Base-by-base conservation (phyloP, 2,797 vertebrate species). In the Odontamblyopus lacepedii region DNA sequence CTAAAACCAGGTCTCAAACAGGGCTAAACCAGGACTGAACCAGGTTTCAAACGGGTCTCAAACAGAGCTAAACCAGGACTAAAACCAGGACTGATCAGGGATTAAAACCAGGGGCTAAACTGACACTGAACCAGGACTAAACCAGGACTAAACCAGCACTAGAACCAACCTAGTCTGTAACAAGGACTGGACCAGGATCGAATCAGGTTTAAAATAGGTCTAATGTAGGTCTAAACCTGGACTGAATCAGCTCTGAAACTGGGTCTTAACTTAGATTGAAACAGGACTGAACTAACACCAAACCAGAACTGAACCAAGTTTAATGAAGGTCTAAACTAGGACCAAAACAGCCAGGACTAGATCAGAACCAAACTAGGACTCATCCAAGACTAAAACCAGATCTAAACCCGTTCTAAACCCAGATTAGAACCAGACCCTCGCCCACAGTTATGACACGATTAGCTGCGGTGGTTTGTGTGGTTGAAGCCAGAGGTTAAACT, bases 401-500 rank as follows among this genome's bases (percentile, higher is more conserved):
- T 61, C 16, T 30, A 61, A 32, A 15, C 27, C 1, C 1, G 12
- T 27, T 5, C 59, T 16, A 61, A 30, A 61, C 26, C 26, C 11
- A 15, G 23, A 57, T 23, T 27, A 32, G 15, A 61, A 30, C 26
- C 59, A 29, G 27, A 48, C 44, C 44, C 15, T 13, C 1, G 44
- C 44, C 44, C 44, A 48, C 44, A 48, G 44, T 48, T 4, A 16
- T 48, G 12, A 15, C 11, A 44, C 13, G 41, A 44, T 44, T 44
- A 44, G 13, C 13, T 48, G 44, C 5, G 44, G 44, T 48, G 44
- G 15, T 16, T 48, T 48, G 6, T 48, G 44, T 5, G 44, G 44
- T 48, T 48, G 44, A 16, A 12, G 44, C 0, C 44, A 57, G 26
- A 57, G 53, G 53, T 86, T 85, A 76, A 84, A 83, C 80, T 77